Percentiles rank a stretch among this genome's conserved stretches.
These are phyloP conservation scores for Willisornis vidua DNA, from an alignment of 2,113 vertebrate species.

Conservation along the genomic window DNA sequence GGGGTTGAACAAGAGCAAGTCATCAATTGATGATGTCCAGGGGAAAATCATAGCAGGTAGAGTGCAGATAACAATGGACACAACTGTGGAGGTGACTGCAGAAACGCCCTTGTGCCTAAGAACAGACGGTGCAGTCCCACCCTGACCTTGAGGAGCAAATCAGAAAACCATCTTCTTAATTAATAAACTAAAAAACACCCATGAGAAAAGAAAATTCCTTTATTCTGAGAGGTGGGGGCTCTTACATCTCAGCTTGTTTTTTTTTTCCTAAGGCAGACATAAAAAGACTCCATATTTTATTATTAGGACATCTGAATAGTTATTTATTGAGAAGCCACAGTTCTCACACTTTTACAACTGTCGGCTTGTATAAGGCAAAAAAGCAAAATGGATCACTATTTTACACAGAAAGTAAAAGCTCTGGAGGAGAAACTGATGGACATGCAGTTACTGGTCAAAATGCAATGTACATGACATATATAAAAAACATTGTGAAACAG, in stretches of 20 bases:
- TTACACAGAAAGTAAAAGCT: slow-evolving; percentile 86
- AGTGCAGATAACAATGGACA: neutral
- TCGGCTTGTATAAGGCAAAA: slow-evolving; percentile 89
- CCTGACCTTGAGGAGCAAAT: neutral
- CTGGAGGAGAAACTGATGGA: slow-evolving; percentile 73
- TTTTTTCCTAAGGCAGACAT: slow-evolving; percentile 59
- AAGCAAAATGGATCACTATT: slow-evolving; percentile 86
- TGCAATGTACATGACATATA: slow-evolving; percentile 92
- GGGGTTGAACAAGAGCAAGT: neutral
- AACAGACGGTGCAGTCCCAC: neutral
- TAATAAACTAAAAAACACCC: slow-evolving; percentile 67
- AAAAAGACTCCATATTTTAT: slow-evolving; percentile 66
- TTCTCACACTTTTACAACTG: slow-evolving; percentile 98
- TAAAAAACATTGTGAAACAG: slow-evolving; percentile 85
- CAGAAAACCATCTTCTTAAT: slow-evolving; percentile 34
- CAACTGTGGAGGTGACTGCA: neutral
- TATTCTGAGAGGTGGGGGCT: slow-evolving; percentile 69
- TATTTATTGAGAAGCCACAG: slow-evolving; percentile 90
- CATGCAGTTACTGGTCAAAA: slow-evolving; percentile 86
- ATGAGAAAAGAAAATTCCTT: slow-evolving; percentile 68
- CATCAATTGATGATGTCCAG: neutral
- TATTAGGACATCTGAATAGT: slow-evolving; percentile 81
- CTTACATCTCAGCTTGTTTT: slow-evolving; percentile 37
- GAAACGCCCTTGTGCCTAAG: neutral
- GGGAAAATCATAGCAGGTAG: neutral